These are phyloP conservation scores for Anguilla japonica DNA, from an alignment of 2,113 vertebrate species.

Conservation along the genomic window DNA sequence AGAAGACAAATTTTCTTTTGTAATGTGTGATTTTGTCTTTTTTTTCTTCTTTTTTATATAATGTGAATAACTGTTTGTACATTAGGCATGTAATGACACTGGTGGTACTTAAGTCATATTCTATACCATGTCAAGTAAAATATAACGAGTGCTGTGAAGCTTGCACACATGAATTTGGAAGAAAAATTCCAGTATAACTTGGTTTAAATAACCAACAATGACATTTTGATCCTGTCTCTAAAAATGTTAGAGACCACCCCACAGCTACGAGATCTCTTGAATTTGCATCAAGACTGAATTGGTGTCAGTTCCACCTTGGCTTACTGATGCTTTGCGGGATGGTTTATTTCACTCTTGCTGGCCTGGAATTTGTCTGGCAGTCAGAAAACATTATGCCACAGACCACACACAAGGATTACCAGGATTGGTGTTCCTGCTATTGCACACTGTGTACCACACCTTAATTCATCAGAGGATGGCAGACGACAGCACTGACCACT, in stretches of 20 bases:
- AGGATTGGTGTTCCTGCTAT: background rate
- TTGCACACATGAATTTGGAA: no score
- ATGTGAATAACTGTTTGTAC: background rate
- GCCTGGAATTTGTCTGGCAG: background rate
- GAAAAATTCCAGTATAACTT: no score
- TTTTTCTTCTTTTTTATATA: background rate
- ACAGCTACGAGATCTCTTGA: background rate
- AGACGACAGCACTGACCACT: background rate
- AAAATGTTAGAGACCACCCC: background rate
- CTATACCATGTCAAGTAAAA: background rate
- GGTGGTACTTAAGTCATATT: background rate
- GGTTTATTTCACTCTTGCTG: conserved; percentile 1
- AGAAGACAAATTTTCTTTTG: no score
- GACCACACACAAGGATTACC: conserved; percentile 2
- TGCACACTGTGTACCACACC: background rate
- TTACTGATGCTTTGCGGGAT: background rate
- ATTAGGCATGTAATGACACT: no score
- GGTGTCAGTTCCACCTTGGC: background rate
- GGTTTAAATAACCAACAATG: background rate
- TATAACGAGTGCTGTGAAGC: no score
- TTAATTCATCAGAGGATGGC: background rate
- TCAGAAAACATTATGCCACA: background rate
- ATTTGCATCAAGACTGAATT: background rate
- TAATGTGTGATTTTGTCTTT: no score
- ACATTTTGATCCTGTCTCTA: background rate